Evolutionary conservation across 2,797 vertebrate species (phyloP), one percentile per base, ranked within the genome.

Genomic region (Microctenopoma stevenorrisi): DNA sequence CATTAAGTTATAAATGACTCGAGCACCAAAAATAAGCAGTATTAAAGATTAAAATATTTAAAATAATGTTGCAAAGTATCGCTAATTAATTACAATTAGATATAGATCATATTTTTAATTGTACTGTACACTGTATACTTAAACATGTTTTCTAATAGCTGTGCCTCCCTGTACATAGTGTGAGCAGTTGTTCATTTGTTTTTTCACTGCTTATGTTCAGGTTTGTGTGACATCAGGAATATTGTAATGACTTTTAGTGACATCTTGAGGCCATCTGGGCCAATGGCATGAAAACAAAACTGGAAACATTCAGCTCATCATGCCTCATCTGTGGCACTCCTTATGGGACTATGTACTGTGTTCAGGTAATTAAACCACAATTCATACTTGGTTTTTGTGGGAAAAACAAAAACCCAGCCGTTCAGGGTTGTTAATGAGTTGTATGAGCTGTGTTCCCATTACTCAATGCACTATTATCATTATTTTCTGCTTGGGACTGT

Each of bases 391-490:
- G 5, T 35, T 14, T 18, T 50, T 26, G 12, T 42, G 3, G 3
- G 4, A 7, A 18, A 16, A 33, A 59, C 4, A 28, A 30, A 33
- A 16, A 4, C 6, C 1, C 9, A 60, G 14, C 43, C 33, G 9
- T 52, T 52, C 6, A 15, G 26, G 5, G 16, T 56, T 35, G 7
- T 35, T 35, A 35, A 35, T 35, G 33, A 35, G 33, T 8, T 35
- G 33, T 35, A 35, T 71, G 47, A n/a, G 12, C 28, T 18, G 0
- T 44, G 4, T 48, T 25, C 14, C n/a, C 11, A 42, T 67, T 38
- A 66, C 58, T 52, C 47, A 49, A 13, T 33, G 40, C 47, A 57
- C 54, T 48, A 64, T 59, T 49, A 64, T 63, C 28, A 64, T 22
- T 58, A 1, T 48, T 72, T 40, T 73, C 42, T 37, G 5, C 15